Evolutionary conservation across 2,113 vertebrate species (phyloP), one percentile per base, ranked within the genome.

Genomic region (Pterocles orientalis): DNA sequence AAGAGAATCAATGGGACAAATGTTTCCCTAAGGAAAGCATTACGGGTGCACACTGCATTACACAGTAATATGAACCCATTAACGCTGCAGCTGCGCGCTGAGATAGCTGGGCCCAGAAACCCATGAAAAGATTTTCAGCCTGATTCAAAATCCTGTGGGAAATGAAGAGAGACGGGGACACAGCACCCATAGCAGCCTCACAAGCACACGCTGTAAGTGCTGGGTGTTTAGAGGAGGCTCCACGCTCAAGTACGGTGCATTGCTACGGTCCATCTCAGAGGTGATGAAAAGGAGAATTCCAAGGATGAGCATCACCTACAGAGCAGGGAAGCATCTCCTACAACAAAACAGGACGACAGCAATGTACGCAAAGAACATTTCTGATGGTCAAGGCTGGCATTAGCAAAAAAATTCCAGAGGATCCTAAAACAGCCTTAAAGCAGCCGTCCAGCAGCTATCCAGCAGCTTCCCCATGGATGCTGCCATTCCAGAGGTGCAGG

Each of bases 161-260:
- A 88, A 78, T 7, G 9, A 83, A 36, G 0, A 68, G 48, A 50
- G 16, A 29, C 1, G 1, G 54, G 50, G 57, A 82, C 1, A 8
- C 9, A 36, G 82, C 66, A 90, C 47, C 73, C 82, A 54, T 10
- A 50, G 86, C 33, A 90, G 75, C 33, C 69, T 51, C 62, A 23
- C 19, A 39, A 41, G 53, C 48, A 41, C 43, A 31, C 28, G 0
- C 4, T 24, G 39, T 24, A 53, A 73, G 21, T 0, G 6, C 18
- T 18, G 50, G 39, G 43, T 25, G 43, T 2, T 58, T 10, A 7
- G 29, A n/a, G 36, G 8, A 34, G 54, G 68, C 54, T 76, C 48
- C 48, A 3, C 11, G 64, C 2, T n/a, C 58, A 41, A 26, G 39
- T 1, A 48, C 0, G 0, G 14, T 9, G 25, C 12, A 4, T 14